phyloP scores from a whole-genome alignment of 2,797 vertebrate species.

The Pogonophryne albipinna region DNA sequence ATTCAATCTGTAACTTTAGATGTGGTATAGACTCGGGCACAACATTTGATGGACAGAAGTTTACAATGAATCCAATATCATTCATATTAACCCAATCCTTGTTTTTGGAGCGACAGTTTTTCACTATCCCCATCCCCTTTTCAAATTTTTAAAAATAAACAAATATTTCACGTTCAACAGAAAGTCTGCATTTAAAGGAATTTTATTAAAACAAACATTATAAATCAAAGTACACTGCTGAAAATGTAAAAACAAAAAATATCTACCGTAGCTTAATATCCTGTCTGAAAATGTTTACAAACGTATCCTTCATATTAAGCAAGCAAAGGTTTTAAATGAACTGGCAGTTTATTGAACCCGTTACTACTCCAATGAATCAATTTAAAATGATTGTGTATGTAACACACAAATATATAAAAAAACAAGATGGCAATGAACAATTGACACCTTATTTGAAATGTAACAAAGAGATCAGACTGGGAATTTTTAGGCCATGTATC shows the following conservation, averaged over 20 bases:
- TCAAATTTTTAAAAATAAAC: not conserved
- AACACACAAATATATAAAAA: not conserved
- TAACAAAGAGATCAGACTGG: not conserved
- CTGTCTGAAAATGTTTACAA: not conserved
- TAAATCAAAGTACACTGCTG: not conserved
- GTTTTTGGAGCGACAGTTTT: not conserved
- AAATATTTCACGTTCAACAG: not conserved
- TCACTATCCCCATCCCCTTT: no score
- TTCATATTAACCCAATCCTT: not conserved
- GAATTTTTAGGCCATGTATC: not conserved
- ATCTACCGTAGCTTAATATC: not conserved
- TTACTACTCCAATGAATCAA: not conserved
- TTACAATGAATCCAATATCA: no score
- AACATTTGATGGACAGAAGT: no score
- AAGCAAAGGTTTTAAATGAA: not conserved
- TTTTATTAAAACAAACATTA: constrained; percentile 11
- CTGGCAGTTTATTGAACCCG: not conserved
- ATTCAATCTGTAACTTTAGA: not conserved
- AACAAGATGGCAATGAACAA: not conserved
- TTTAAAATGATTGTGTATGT: not conserved
- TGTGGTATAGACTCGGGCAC: no score
- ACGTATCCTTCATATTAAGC: not conserved
- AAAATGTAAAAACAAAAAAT: not conserved
- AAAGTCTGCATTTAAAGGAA: not conserved
- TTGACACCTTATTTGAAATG: not conserved